Conservation (phyloP, 2,888 invertebrate genomes). For the Cryptus armator region DNA sequence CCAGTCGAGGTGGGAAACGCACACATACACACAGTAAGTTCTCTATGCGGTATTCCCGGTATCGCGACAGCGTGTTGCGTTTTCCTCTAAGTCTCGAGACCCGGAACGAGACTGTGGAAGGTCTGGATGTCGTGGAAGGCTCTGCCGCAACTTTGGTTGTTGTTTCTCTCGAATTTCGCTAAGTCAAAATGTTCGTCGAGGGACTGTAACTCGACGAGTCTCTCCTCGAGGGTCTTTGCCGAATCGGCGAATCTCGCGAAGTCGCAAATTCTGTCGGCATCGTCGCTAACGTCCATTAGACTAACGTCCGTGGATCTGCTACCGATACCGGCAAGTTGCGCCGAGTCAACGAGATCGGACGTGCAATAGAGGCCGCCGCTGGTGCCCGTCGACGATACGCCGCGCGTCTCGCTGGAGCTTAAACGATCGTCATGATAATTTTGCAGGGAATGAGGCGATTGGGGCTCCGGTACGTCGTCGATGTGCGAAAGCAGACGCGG, state of each 20-base stretch:
- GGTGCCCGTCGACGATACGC: slow-evolving; percentile 56
- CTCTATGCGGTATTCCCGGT: slow-evolving; percentile 41
- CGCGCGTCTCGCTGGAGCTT: slow-evolving; percentile 59
- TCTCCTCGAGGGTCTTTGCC: slow-evolving; percentile 79
- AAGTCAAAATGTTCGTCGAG: slow-evolving; percentile 81
- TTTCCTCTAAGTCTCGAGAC: slow-evolving; percentile 81
- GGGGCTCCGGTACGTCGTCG: slow-evolving; percentile 85
- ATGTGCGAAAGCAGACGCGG: slow-evolving; percentile 89
- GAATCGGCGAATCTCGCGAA: slow-evolving; percentile 80
- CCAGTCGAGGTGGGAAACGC: too few species aligned
- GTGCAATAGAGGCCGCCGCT: slow-evolving; percentile 62
- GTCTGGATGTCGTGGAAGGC: slow-evolving; percentile 83
- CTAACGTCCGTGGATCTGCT: slow-evolving; percentile 68
- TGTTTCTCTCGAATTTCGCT: slow-evolving; percentile 81
- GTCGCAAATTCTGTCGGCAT: slow-evolving; percentile 81
- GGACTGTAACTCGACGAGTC: slow-evolving; percentile 79
- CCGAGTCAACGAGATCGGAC: slow-evolving; percentile 65
- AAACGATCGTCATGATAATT: slow-evolving; percentile 75
- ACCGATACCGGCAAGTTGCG: slow-evolving; percentile 50
- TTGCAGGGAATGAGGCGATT: slow-evolving; percentile 63
- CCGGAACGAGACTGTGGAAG: slow-evolving; percentile 83
- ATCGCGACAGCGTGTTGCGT: slow-evolving; percentile 17
- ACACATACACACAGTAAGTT: background rate
- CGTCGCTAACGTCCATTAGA: slow-evolving; percentile 79
- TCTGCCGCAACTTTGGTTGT: slow-evolving; percentile 82